Evolutionary conservation across 2,113 vertebrate genomes (phyloP).

Genomic region (Anhinga rufa): DNA sequence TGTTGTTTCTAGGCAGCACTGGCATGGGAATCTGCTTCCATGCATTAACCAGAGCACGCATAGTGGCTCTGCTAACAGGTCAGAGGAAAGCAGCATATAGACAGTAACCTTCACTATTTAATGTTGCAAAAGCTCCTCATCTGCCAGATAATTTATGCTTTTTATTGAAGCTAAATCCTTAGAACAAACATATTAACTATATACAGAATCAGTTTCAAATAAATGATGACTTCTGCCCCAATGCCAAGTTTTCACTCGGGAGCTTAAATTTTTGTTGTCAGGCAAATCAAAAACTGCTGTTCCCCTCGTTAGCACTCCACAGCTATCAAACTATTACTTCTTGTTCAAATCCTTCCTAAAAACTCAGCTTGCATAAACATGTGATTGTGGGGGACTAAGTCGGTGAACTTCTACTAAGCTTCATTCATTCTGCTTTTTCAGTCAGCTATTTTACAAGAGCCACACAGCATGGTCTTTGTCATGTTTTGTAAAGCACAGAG

Average conservation of each 20-base stretch:
- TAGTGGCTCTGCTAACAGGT: background rate
- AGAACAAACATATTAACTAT: slow-evolving; percentile 8
- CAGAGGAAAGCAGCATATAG: background rate
- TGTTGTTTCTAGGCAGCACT: background rate
- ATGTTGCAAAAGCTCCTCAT: background rate
- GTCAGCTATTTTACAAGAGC: background rate
- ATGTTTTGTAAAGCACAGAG: background rate
- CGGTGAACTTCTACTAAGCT: background rate
- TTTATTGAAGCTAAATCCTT: background rate
- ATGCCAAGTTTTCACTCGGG: background rate
- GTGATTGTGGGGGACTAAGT: background rate
- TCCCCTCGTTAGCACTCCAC: background rate
- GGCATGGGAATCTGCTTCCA: background rate
- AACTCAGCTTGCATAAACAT: background rate
- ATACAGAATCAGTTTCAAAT: slow-evolving; percentile 2
- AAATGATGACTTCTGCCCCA: background rate
- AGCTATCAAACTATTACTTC: background rate
- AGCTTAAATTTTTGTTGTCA: background rate
- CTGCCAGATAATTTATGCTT: background rate
- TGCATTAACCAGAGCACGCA: background rate
- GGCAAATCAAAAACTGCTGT: background rate
- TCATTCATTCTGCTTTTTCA: background rate
- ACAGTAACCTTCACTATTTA: background rate
- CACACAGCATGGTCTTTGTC: background rate
- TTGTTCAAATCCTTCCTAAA: background rate